These are phyloP conservation scores for Channallabes apus DNA, from an alignment of 2,797 vertebrate species.

Conservation along the genomic window DNA sequence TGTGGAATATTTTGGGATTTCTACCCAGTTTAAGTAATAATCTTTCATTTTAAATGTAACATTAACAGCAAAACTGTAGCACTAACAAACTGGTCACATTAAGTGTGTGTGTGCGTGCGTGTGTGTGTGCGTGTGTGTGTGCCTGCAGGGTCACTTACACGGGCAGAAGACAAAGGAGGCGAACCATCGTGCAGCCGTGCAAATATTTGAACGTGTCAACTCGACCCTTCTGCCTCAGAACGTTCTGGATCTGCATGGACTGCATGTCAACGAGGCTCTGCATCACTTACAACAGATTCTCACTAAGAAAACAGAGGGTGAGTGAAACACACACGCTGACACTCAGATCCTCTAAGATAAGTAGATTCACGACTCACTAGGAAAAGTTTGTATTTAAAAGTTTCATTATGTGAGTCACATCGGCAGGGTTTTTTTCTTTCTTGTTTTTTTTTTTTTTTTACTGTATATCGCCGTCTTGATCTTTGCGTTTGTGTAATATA, in stretches of 20 bases:
- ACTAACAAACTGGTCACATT: background rate
- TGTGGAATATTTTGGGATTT: background rate
- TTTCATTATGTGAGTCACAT: background rate
- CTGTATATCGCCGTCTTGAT: background rate
- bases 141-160: slow-evolving; percentile 84
- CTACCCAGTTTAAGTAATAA: background rate
- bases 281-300: slow-evolving; percentile 82
- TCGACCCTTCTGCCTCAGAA: slow-evolving; percentile 88
- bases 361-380: background rate
- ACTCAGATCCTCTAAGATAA: background rate
- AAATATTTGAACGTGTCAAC: slow-evolving; percentile 92
- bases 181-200: slow-evolving; percentile 86
- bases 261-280: slow-evolving; percentile 92
- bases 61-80: background rate
- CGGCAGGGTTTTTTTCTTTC: background rate
- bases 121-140: background rate
- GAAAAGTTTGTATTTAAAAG: background rate
- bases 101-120: background rate
- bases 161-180: slow-evolving; percentile 92
- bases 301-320: slow-evolving; percentile 82
- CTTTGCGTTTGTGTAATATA: slow-evolving; percentile 17
- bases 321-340: background rate
- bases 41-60: background rate
- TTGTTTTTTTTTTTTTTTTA: too few species aligned
- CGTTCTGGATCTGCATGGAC: slow-evolving; percentile 94